A percentile compares a stretch with the other conserved stretches of the same genome.
These are phyloP conservation scores for Dipodomys merriami DNA, from an alignment of 2,113 vertebrate species.

Conservation along the genomic window DNA sequence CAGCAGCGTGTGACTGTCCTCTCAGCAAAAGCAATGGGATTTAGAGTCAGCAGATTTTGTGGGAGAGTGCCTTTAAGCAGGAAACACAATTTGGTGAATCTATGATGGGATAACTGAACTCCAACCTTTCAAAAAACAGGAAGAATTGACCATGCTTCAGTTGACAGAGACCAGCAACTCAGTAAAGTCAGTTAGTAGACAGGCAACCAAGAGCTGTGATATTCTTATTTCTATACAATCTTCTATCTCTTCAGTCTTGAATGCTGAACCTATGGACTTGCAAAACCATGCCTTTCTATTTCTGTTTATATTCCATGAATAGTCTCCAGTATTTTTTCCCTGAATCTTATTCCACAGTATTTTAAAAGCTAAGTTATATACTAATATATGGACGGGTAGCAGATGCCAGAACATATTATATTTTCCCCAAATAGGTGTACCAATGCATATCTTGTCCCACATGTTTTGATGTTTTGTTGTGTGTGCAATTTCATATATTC, in stretches of 20 bases:
- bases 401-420: background rate
- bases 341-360: background rate
- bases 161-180: constrained; percentile 6
- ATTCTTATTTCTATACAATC: background rate
- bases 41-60: constrained; percentile 67
- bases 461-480: background rate
- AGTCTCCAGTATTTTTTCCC: background rate
- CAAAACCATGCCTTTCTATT: background rate
- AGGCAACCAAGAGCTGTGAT: background rate
- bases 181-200: background rate
- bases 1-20: constrained; percentile 49
- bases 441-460: background rate
- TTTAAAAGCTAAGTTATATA: background rate
- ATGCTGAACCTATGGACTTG: background rate
- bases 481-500: background rate
- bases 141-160: background rate
- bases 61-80: constrained; percentile 48
- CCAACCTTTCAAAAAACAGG: background rate
- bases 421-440: background rate
- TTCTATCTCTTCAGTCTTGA: background rate
- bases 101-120: background rate
- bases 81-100: constrained; percentile 35
- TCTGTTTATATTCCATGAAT: background rate
- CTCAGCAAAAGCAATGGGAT: constrained; percentile 63
- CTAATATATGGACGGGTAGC: background rate